A percentile compares a stretch with the other conserved stretches of the same genome.
These are phyloP conservation scores for Sturnus vulgaris DNA, from an alignment of 2,113 vertebrate genomes.

Conservation along the genomic window DNA sequence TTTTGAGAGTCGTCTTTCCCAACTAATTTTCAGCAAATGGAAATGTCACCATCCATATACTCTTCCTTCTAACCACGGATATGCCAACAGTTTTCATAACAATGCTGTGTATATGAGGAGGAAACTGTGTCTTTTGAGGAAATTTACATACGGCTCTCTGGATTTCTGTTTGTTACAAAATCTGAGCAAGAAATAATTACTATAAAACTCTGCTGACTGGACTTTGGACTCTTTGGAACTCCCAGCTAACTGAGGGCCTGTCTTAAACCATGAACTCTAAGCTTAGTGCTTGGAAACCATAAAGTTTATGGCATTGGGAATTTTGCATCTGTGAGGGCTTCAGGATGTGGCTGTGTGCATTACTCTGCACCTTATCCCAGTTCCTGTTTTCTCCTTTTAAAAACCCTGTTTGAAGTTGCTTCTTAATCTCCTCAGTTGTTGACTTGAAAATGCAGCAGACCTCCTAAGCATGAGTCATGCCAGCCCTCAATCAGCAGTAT, in stretches of 20 bases:
- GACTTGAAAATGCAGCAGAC: not conserved
- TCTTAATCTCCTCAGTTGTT: not conserved
- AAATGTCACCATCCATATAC: fast-evolving
- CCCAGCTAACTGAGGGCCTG: not conserved
- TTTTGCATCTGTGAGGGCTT: not conserved
- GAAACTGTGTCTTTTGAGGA: not conserved
- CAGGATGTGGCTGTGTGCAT: constrained; percentile 1
- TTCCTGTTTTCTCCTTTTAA: constrained; percentile 32
- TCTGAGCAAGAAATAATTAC: not conserved
- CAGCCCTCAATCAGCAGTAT: constrained; percentile 27
- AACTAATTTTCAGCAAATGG: not conserved
- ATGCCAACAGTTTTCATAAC: not conserved
- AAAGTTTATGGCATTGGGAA: not conserved
- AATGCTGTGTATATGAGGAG: not conserved
- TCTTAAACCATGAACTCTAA: not conserved
- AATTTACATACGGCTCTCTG: not conserved
- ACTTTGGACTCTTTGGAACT: not conserved
- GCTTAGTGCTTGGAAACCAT: not conserved
- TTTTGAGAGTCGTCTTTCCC: not conserved
- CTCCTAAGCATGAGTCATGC: constrained; percentile 32
- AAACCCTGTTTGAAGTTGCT: constrained; percentile 4
- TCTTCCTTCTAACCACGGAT: not conserved
- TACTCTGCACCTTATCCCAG: not conserved
- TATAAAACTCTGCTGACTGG: not conserved
- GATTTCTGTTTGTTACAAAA: not conserved